Conservation (phyloP, 2,113 vertebrate species). For the Rhizomys pruinosus region DNA sequence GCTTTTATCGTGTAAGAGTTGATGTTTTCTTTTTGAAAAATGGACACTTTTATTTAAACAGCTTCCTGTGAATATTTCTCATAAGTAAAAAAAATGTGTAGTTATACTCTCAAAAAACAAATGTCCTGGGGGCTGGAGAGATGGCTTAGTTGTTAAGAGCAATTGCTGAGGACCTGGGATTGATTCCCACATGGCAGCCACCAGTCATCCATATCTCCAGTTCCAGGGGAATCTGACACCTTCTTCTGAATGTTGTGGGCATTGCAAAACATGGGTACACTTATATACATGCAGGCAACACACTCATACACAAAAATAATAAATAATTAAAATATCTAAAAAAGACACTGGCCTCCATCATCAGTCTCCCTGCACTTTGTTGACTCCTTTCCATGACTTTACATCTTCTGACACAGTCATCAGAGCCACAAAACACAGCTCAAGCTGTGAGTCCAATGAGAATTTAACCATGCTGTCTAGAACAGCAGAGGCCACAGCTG, state of each 20-base stretch:
- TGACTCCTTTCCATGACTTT: not conserved
- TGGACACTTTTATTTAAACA: not conserved
- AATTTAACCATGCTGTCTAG: not conserved
- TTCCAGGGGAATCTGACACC: no score
- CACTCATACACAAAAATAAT: no score
- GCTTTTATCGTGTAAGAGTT: not conserved
- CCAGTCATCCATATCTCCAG: no score
- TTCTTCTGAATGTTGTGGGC: no score
- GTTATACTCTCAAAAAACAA: not conserved
- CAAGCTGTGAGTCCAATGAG: not conserved
- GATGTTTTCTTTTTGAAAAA: not conserved
- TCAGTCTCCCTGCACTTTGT: not conserved
- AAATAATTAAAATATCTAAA: no score
- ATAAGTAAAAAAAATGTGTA: not conserved
- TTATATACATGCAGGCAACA: no score
- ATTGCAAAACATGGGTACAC: no score
- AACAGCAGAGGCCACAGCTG: not conserved
- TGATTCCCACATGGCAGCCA: no score
- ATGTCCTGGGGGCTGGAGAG: not conserved
- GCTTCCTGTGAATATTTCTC: not conserved
- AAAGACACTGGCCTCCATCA: not conserved
- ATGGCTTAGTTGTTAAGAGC: no score
- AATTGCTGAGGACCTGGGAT: no score
- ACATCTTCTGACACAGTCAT: not conserved
- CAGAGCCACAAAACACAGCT: not conserved